Evolutionary conservation across 1,140 invertebrate species (phyloP), one percentile per base, ranked within the genome.

Genomic region (Panagrolaimus sp.): DNA sequence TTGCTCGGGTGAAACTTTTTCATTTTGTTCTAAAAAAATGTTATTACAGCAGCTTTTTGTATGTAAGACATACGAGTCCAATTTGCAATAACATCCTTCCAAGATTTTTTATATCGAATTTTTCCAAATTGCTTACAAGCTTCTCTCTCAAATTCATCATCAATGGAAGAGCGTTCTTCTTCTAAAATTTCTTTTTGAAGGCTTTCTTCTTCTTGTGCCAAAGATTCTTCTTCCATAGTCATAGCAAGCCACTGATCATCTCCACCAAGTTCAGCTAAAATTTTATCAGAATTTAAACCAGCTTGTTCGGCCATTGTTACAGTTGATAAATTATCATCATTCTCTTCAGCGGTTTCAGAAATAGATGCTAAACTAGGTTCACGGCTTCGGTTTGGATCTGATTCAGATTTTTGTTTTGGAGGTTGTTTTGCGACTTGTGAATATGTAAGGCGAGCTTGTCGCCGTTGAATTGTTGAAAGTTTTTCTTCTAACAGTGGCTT

Each of bases 141-240:
- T 43, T 70, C 68, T 64, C 71, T 42, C 23, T 72, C 68, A 11
- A 77, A 38, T 25, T 77, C 71, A 16, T 75, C 73, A 23, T 76
- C 72, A 1, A 78, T 79, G 8, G 67, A 66, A 43, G 23, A 9
- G n/a, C 42, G 23, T 53, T 73, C 69, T 31, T 67, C 74, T 45
- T 79, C 73, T 14, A 79, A 70, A 31, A 78, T 78, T 38, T 79
- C 77, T 16, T 78, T 70, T 16, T 78, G 77, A 43, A 78, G 47
- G 66, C 77, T 79, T 25, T 74, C 65, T 78, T 47, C 77, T 63
- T 79, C 77, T 0, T 78, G 67, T 7, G 75, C 77, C 42, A 78
- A 57, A 8, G 70, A 73, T 53, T 77, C 69, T 31, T 78, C 77
- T 43, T 78, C 77, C 45, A 77, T 78, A 5, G 77, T 78, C 72